Percentiles rank a stretch among this genome's conserved stretches.
Conservation (phyloP, 2,888 invertebrate genomes). For the Beris morrisii region DNA sequence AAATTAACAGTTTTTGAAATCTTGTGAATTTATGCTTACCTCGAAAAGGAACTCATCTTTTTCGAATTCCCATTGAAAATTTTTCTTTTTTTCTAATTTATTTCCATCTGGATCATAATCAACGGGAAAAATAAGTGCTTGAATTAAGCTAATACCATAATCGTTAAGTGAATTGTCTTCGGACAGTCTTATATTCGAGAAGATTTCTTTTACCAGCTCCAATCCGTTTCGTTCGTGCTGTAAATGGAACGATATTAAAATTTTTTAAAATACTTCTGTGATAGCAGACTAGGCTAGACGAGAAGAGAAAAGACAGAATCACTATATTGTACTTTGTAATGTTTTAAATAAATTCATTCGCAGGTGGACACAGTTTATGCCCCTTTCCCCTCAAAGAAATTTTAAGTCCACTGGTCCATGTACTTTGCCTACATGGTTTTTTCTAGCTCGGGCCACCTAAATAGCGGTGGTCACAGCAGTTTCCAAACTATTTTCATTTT, state of each 20-base stretch:
- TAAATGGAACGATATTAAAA: not conserved
- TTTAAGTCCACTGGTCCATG: too few relatives aligned
- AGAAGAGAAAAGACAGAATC: too few relatives aligned
- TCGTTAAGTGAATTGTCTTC: conserved; percentile 40
- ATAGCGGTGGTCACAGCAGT: too few relatives aligned
- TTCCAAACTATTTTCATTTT: too few relatives aligned
- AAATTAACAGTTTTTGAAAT: not conserved
- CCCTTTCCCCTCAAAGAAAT: too few relatives aligned
- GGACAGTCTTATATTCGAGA: conserved; percentile 34
- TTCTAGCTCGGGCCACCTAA: too few relatives aligned
- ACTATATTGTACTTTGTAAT: too few relatives aligned
- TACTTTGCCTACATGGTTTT: too few relatives aligned
- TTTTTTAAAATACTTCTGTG: too few relatives aligned
- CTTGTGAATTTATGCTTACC: conserved; percentile 38
- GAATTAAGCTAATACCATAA: conserved; percentile 48
- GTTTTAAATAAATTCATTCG: too few relatives aligned
- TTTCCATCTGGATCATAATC: conserved; percentile 39
- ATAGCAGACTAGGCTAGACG: too few relatives aligned
- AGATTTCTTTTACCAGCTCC: conserved; percentile 39
- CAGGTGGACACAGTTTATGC: too few relatives aligned
- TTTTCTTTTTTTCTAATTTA: conserved; percentile 21
- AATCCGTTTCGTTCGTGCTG: conserved; percentile 20
- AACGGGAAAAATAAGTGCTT: conserved; percentile 44
- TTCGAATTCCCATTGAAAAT: conserved; percentile 40
- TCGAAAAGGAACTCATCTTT: conserved; percentile 49